A percentile compares a stretch with the other conserved stretches of the same genome.
phyloP scores from a whole-genome alignment of 1,140 invertebrate species.

The Archivesica marissinica region DNA sequence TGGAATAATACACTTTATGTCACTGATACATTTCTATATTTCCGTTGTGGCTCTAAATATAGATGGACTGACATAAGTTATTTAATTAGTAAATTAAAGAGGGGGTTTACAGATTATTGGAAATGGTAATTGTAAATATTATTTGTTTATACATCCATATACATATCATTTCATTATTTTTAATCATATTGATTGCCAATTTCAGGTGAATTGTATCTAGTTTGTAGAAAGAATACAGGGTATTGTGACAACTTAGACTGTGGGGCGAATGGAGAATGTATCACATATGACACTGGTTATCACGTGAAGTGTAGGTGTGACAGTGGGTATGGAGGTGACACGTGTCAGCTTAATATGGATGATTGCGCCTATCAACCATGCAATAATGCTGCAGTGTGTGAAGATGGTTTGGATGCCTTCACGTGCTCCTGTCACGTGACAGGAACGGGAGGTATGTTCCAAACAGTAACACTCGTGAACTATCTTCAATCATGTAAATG shows the following conservation, averaged over 20 bases:
- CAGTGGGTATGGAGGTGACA: conserved; percentile 11
- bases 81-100: too few relatives aligned
- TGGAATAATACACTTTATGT: too few relatives aligned
- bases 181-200: too few relatives aligned
- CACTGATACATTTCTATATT: too few relatives aligned
- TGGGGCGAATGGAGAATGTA: conserved; percentile 19
- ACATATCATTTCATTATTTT: too few relatives aligned
- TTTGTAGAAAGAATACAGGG: conserved; percentile 4
- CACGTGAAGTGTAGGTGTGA: conserved; percentile 21
- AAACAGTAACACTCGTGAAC: too few relatives aligned
- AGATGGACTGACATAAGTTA: too few relatives aligned
- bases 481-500: too few relatives aligned
- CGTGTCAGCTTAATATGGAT: conserved; percentile 27
- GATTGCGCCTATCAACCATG: conserved; percentile 39
- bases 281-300: conserved; percentile 42
- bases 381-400: conserved; percentile 29
- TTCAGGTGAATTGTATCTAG: background rate
- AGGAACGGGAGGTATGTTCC: conserved; percentile 30
- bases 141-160: too few relatives aligned
- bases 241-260: conserved; percentile 28
- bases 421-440: conserved; percentile 4
- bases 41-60: too few relatives aligned
- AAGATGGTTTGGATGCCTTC: background rate
- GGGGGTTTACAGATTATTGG: too few relatives aligned
- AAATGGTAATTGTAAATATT: too few relatives aligned